These are phyloP conservation scores for Esperia sulphurella DNA, from an alignment of 2,888 invertebrate species.

Conservation along the genomic window DNA sequence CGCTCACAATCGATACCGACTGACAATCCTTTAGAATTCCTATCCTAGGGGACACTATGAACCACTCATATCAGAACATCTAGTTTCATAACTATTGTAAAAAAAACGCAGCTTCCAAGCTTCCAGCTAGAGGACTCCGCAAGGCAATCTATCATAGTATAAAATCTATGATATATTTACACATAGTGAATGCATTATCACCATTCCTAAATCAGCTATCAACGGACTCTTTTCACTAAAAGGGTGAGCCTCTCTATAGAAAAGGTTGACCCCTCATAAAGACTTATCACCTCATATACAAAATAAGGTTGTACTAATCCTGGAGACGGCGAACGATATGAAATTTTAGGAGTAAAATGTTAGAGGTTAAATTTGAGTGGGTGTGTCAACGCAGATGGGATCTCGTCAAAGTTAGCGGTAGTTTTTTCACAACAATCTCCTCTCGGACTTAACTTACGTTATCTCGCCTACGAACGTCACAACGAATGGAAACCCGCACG, in stretches of 20 bases:
- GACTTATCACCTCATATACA: constrained; percentile 80
- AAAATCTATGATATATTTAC: constrained; percentile 79
- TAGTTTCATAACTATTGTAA: constrained; percentile 25
- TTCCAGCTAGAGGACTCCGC: constrained; percentile 30
- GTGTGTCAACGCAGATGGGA: constrained; percentile 47
- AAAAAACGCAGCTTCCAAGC: constrained; percentile 25
- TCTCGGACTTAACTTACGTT: constrained; percentile 79
- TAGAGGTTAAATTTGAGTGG: constrained; percentile 57
- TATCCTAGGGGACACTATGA: constrained; percentile 30
- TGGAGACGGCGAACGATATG: constrained; percentile 33
- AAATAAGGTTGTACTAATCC: constrained; percentile 78
- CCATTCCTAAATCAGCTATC: constrained; percentile 78
- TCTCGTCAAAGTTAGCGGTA: constrained; percentile 73
- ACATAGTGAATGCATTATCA: constrained; percentile 75
- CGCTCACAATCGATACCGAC: constrained; percentile 24
- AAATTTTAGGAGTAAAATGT: constrained; percentile 33
- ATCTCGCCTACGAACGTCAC: constrained; percentile 75
- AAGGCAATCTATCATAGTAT: constrained; percentile 68
- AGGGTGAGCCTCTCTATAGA: constrained; percentile 76
- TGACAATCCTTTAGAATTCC: constrained; percentile 41
- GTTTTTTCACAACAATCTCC: constrained; percentile 79
- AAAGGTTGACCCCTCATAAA: constrained; percentile 80
- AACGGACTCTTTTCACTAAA: constrained; percentile 79
- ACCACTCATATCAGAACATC: constrained; percentile 11
- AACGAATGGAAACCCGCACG: constrained; percentile 78